Evolutionary conservation across 2,797 vertebrate species (phyloP).

Genomic region (Iguana delicatissima): DNA sequence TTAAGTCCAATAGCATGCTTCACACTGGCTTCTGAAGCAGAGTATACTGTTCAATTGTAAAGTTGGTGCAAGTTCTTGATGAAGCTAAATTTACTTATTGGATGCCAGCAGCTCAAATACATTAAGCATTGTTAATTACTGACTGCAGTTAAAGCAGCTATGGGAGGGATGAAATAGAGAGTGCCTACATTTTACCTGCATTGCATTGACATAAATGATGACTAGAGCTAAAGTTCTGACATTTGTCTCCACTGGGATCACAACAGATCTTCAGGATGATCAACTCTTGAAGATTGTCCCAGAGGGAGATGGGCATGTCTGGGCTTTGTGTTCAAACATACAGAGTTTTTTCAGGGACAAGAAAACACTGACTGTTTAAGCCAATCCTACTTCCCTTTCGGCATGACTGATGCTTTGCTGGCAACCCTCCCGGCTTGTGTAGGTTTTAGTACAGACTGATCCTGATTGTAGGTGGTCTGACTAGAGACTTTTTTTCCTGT

Average conservation of each 20-base stretch:
- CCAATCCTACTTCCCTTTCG: too few relatives aligned
- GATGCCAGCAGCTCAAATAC: too few relatives aligned
- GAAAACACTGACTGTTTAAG: not conserved
- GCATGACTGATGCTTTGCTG: not conserved
- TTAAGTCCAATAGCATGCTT: not conserved
- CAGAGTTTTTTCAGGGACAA: not conserved
- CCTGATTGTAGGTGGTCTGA: not conserved
- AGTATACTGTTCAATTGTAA: too few relatives aligned
- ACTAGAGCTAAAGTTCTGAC: not conserved
- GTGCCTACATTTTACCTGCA: not conserved
- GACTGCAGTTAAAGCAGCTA: not conserved
- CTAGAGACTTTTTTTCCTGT: too few relatives aligned
- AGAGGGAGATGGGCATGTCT: not conserved
- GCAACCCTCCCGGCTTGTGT: not conserved
- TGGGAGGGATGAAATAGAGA: not conserved
- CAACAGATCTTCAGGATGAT: not conserved
- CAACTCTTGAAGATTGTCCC: not conserved
- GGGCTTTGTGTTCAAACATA: not conserved
- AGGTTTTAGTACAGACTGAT: not conserved
- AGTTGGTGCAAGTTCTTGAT: too few relatives aligned
- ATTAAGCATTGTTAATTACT: not conserved
- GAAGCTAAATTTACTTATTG: not conserved
- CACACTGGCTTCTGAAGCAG: not conserved
- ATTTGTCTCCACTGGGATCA: not conserved
- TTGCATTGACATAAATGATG: not conserved